These are phyloP conservation scores for Proctacanthus coquilletti DNA, from an alignment of 1,140 invertebrate genomes.

Conservation along the genomic window DNA sequence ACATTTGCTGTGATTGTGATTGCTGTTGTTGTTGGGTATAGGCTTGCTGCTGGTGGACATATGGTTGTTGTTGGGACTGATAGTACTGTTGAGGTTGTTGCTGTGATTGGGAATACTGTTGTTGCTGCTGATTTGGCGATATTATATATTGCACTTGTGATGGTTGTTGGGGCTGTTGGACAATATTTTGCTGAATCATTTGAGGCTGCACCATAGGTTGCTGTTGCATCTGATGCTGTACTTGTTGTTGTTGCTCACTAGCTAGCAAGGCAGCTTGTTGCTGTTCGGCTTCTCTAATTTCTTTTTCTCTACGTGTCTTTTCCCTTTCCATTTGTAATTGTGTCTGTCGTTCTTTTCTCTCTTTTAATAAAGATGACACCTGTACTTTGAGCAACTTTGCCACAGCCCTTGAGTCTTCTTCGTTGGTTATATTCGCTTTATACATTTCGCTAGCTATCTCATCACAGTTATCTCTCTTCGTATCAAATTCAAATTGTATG, in stretches of 20 bases:
- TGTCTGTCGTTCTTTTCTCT: slow-evolving; percentile 38
- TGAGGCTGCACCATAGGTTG: slow-evolving; percentile 32
- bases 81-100: slow-evolving; percentile 22
- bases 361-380: slow-evolving; percentile 30
- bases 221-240: slow-evolving; percentile 21
- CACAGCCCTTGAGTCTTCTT: slow-evolving; percentile 80
- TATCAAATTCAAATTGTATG: slow-evolving; percentile 97
- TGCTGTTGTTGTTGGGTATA: slow-evolving; percentile 13
- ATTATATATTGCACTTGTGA: slow-evolving; percentile 32
- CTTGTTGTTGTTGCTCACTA: slow-evolving; percentile 30
- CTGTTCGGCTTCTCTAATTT: slow-evolving; percentile 38
- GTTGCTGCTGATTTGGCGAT: slow-evolving; percentile 21
- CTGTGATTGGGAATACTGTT: slow-evolving; percentile 10
- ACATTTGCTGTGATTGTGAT: slow-evolving; percentile 17
- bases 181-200: slow-evolving; percentile 32
- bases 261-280: slow-evolving; percentile 35
- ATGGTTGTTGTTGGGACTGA: slow-evolving; percentile 16
- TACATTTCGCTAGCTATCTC: slow-evolving; percentile 94
- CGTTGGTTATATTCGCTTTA: slow-evolving; percentile 74
- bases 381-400: slow-evolving; percentile 63
- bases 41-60: slow-evolving; percentile 18
- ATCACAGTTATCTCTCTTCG: slow-evolving; percentile 82
- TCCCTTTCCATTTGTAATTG: slow-evolving; percentile 32
- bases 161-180: slow-evolving; percentile 33
- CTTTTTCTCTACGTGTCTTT: slow-evolving; percentile 33